Evolutionary conservation across 2,113 vertebrate species (phyloP).

Genomic region (Vulpes ferrilata): DNA sequence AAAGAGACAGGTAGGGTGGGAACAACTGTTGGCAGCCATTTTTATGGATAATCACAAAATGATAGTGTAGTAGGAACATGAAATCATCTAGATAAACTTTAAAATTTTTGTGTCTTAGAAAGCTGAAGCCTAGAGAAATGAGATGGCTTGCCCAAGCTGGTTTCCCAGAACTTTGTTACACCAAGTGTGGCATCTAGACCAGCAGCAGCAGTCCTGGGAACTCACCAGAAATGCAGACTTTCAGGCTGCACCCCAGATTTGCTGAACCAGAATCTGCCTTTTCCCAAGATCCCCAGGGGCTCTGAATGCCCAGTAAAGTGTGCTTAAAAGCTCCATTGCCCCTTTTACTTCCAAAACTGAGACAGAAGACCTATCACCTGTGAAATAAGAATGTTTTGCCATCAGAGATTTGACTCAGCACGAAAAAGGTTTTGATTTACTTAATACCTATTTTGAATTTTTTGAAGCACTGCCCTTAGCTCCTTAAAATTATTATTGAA

Average conservation of each 20-base stretch:
- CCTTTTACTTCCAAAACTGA: conserved; percentile 7
- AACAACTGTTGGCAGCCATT: background rate
- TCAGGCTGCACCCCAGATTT: background rate
- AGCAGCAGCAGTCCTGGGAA: background rate
- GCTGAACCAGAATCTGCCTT: background rate
- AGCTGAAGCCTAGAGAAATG: background rate
- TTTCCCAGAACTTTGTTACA: background rate
- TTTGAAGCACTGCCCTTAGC: background rate
- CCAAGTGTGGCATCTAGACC: background rate
- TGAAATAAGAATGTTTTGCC: background rate
- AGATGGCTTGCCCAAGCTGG: background rate
- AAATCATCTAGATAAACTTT: background rate
- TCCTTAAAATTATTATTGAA: conserved; percentile 18
- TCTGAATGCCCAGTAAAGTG: background rate
- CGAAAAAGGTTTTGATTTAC: conserved; percentile 24
- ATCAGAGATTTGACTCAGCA: background rate
- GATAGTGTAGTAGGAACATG: background rate
- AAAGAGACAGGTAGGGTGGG: background rate
- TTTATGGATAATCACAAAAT: background rate
- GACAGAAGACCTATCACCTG: background rate
- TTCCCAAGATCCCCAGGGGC: background rate
- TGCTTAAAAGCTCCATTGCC: background rate
- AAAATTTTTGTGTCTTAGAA: conserved; percentile 31
- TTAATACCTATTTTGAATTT: background rate
- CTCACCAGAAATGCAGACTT: background rate